Percentiles rank a stretch among this genome's conserved stretches.
These are phyloP conservation scores for Campylomormyrus numenius DNA, from an alignment of 2,113 vertebrate genomes.

Conservation along the genomic window DNA sequence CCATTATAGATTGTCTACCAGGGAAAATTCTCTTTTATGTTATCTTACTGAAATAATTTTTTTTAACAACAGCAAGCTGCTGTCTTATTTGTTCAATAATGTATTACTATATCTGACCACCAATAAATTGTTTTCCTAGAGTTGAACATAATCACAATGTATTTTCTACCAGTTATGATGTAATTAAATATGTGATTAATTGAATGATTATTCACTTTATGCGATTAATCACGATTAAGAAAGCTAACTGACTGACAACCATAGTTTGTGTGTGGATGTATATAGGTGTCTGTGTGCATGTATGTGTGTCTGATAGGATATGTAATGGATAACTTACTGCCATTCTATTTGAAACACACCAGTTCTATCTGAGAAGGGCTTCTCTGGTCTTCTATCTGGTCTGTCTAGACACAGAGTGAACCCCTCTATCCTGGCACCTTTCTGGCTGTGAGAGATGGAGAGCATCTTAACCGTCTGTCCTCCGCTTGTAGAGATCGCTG, in stretches of 20 bases:
- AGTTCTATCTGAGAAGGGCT: background rate
- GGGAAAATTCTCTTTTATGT: no score
- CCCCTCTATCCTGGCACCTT: background rate
- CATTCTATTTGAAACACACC: background rate
- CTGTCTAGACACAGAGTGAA: background rate
- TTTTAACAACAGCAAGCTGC: background rate
- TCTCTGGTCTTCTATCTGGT: background rate
- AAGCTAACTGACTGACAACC: background rate
- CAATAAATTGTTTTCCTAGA: no score
- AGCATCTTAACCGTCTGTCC: background rate
- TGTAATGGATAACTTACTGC: background rate
- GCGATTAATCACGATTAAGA: background rate
- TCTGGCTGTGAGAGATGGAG: background rate
- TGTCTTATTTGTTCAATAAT: background rate
- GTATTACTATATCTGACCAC: no score
- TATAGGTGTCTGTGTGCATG: background rate
- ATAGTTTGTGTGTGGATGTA: background rate
- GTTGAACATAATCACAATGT: background rate
- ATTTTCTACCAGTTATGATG: background rate
- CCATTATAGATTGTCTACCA: no score
- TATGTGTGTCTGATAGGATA: background rate
- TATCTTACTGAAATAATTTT: no score
- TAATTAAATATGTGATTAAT: background rate
- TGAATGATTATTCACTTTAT: background rate
- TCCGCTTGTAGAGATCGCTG: background rate